Evolutionary conservation across 2,888 invertebrate species (phyloP).

Genomic region (Rotaria magnacalcarata): DNA sequence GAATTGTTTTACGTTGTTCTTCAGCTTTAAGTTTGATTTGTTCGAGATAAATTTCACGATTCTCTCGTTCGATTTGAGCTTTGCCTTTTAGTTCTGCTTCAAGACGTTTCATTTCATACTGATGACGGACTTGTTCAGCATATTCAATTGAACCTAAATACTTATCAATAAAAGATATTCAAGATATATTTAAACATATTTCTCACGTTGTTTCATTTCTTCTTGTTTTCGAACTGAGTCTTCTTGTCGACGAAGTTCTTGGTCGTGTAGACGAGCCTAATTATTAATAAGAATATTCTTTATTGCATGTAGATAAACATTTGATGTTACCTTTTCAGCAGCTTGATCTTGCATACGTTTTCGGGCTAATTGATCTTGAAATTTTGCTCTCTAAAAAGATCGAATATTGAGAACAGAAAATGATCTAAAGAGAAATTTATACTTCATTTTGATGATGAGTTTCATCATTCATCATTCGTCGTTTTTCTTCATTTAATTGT

Average conservation of each 20-base stretch:
- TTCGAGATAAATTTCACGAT: slow-evolving; percentile 87
- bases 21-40: slow-evolving; percentile 77
- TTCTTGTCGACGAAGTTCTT: slow-evolving; percentile 85
- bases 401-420: neutral
- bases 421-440: neutral
- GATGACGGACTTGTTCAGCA: slow-evolving; percentile 84
- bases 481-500: slow-evolving; percentile 82
- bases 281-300: slow-evolving; percentile 44
- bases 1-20: slow-evolving; percentile 85
- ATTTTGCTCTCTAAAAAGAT: slow-evolving; percentile 71
- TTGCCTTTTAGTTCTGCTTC: slow-evolving; percentile 80
- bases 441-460: slow-evolving; percentile 67
- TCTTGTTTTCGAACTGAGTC: slow-evolving; percentile 96
- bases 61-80: slow-evolving; percentile 88
- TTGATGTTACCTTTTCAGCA: slow-evolving; percentile 66
- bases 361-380: slow-evolving; percentile 89
- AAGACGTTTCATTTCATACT: slow-evolving; percentile 82
- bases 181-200: neutral
- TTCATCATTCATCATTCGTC: slow-evolving; percentile 86
- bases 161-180: slow-evolving; percentile 37
- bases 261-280: slow-evolving; percentile 80
- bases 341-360: slow-evolving; percentile 87
- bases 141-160: slow-evolving; percentile 79
- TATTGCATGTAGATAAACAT: neutral
- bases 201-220: slow-evolving; percentile 69